Evolutionary conservation across 2,797 vertebrate genomes (phyloP).

Genomic region (Pseudocheirus occidentalis): DNA sequence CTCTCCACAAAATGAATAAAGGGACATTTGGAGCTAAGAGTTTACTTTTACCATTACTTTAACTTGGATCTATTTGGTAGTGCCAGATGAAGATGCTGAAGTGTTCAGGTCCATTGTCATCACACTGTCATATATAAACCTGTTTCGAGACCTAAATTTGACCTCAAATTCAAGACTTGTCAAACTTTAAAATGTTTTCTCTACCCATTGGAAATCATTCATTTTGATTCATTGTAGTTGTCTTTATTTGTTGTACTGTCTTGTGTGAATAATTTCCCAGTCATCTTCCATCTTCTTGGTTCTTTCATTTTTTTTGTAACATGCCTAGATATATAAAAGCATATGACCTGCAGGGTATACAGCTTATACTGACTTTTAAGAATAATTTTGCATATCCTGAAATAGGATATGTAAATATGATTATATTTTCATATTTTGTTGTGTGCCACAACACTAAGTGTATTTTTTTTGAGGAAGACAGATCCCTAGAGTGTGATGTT

Average conservation of each 20-base stretch:
- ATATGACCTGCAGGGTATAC: background rate
- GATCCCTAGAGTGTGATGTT: conserved; percentile 52
- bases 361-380: background rate
- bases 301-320: background rate
- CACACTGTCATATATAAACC: background rate
- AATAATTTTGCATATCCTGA: background rate
- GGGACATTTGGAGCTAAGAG: background rate
- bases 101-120: background rate
- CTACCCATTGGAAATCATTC: conserved; percentile 26
- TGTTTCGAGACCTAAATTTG: background rate
- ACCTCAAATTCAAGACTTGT: background rate
- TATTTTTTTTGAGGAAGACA: conserved; percentile 45
- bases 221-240: background rate
- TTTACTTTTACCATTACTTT: background rate
- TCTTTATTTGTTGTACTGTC: background rate
- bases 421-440: conserved; percentile 35
- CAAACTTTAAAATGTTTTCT: conserved; percentile 44
- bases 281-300: conserved; percentile 33
- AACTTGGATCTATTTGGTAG: background rate
- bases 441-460: background rate
- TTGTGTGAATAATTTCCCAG: background rate
- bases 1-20: background rate
- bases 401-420: background rate
- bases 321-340: background rate
- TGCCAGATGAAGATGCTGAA: background rate